Percentiles rank a stretch among this genome's conserved stretches.
Conservation (phyloP, 2,113 vertebrate genomes). For the Ginglymostoma cirratum region DNA sequence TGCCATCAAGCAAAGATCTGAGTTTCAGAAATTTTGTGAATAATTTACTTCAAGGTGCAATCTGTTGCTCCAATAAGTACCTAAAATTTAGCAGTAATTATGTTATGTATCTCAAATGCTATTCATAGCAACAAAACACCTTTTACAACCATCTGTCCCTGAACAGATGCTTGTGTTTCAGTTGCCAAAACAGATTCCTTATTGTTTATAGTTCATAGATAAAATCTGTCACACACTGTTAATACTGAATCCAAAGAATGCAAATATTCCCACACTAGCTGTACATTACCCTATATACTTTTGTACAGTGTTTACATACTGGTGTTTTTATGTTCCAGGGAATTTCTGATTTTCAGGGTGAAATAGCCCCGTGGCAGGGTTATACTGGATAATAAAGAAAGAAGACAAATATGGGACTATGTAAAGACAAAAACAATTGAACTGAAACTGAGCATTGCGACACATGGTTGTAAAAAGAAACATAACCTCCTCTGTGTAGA, state of each 20-base stretch:
- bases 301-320: neutral
- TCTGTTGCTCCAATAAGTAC: constrained; percentile 4
- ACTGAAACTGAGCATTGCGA: neutral
- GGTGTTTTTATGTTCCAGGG: neutral
- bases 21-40: neutral
- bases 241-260: constrained; percentile 34
- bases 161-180: neutral
- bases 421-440: neutral
- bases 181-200: constrained; percentile 36
- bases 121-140: constrained; percentile 13
- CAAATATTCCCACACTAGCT: constrained; percentile 31
- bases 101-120: constrained; percentile 4
- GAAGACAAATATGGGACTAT: neutral
- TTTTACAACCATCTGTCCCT: constrained; percentile 32
- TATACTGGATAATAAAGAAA: neutral
- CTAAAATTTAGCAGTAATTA: constrained; percentile 28
- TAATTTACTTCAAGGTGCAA: neutral
- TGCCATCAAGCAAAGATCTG: neutral
- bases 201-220: constrained; percentile 31
- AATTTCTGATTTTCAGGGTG: neutral
- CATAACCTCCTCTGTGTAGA: neutral
- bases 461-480: neutral
- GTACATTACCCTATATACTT: neutral
- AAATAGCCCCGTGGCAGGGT: neutral
- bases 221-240: constrained; percentile 38